These are phyloP conservation scores for Elgaria multicarinata DNA, from an alignment of 2,113 vertebrate genomes.

Conservation along the genomic window DNA sequence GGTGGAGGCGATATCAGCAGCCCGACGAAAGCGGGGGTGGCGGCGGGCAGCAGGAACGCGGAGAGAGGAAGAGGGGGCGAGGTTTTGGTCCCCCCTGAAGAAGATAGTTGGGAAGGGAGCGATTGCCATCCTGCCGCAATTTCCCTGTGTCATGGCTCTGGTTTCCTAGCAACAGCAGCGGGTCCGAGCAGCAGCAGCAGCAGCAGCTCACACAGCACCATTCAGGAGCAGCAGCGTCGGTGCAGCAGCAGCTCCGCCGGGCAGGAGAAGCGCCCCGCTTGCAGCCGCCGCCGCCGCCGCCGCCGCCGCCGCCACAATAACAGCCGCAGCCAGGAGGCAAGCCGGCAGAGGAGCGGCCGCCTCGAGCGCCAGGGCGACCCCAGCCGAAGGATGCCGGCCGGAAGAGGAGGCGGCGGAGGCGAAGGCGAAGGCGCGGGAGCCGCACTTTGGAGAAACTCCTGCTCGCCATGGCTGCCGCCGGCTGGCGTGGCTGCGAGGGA, in stretches of 20 bases:
- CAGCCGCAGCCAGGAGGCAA: not conserved
- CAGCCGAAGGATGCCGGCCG: not conserved
- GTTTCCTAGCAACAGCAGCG: constrained; percentile 82
- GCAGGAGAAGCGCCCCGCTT: not conserved
- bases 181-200: constrained; percentile 64
- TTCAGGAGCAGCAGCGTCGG: not conserved
- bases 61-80: constrained; percentile 16
- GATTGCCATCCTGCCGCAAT: constrained; percentile 75
- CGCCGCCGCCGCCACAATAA: not conserved
- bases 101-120: constrained; percentile 51
- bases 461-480: constrained; percentile 37
- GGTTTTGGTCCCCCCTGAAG: constrained; percentile 10
- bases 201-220: not conserved
- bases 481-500: constrained; percentile 22
- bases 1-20: not conserved
- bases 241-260: constrained; percentile 15
- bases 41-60: not conserved
- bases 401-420: constrained; percentile 18
- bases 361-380: not conserved
- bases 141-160: constrained; percentile 77
- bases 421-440: constrained; percentile 37
- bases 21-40: not conserved
- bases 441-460: constrained; percentile 63
- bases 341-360: not conserved
- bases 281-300: not conserved